These are phyloP conservation scores for Macrobrachium rosenbergii DNA, from an alignment of 1,140 invertebrate species.

Conservation along the genomic window DNA sequence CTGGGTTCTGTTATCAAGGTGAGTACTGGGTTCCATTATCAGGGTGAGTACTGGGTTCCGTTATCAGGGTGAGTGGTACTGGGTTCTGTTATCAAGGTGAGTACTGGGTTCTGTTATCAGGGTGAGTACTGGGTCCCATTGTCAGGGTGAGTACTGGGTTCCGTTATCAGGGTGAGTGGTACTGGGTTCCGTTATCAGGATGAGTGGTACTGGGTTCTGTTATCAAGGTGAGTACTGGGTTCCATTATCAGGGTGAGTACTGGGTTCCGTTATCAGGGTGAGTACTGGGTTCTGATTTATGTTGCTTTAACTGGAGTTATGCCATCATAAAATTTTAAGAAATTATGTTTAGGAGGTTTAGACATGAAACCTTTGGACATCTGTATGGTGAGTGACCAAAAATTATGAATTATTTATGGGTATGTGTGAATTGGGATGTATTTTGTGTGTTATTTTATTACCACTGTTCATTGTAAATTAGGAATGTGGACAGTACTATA, in stretches of 20 bases:
- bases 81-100: constrained; percentile 71
- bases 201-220: constrained; percentile 74
- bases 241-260: constrained; percentile 68
- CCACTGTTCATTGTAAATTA: too few relatives aligned
- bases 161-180: constrained; percentile 61
- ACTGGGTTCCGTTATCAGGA: constrained; percentile 73
- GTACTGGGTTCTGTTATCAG: constrained; percentile 73
- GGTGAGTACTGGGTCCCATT: too few relatives aligned
- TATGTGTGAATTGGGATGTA: too few relatives aligned
- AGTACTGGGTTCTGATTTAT: not conserved
- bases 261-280: constrained; percentile 71
- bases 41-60: constrained; percentile 73
- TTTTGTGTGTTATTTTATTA: too few relatives aligned
- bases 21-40: constrained; percentile 73
- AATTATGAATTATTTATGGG: too few relatives aligned
- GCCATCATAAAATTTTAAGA: too few relatives aligned
- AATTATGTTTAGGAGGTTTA: too few relatives aligned
- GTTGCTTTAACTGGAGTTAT: too few relatives aligned
- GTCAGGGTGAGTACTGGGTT: too few relatives aligned
- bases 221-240: constrained; percentile 73
- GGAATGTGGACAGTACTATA: too few relatives aligned
- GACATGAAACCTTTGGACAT: too few relatives aligned
- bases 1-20: constrained; percentile 73
- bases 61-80: constrained; percentile 69
- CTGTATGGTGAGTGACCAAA: too few relatives aligned